Conservation (phyloP, 1,140 invertebrate species). For the Liolophura sinensis region DNA sequence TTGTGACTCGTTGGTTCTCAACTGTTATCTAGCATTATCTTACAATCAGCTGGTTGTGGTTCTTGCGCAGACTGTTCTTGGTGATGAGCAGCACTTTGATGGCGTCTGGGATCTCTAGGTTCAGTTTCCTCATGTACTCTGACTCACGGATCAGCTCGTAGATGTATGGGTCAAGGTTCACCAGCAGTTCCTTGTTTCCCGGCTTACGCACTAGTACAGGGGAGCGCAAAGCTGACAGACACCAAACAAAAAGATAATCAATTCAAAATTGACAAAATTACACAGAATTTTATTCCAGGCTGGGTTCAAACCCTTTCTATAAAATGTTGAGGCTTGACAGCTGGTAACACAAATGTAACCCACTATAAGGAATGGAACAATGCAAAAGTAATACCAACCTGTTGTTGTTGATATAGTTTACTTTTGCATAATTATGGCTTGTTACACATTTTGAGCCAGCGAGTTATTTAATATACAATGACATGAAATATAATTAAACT, state of each 20-base stretch:
- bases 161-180: conserved; percentile 54
- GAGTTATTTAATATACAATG: too few relatives aligned
- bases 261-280: background rate
- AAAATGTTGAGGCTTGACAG: too few relatives aligned
- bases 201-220: conserved; percentile 45
- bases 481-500: too few relatives aligned
- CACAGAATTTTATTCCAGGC: background rate
- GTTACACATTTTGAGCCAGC: too few relatives aligned
- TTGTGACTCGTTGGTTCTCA: too few relatives aligned
- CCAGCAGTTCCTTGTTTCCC: conserved; percentile 37
- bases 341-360: too few relatives aligned
- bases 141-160: conserved; percentile 75
- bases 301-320: background rate
- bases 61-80: conserved; percentile 62
- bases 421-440: too few relatives aligned
- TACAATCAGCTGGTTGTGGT: conserved; percentile 79
- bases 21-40: conserved; percentile 1
- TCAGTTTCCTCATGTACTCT: conserved; percentile 81
- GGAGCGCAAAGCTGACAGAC: conserved; percentile 42
- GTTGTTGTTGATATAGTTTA: too few relatives aligned
- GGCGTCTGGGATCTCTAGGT: conserved; percentile 79
- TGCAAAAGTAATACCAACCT: too few relatives aligned
- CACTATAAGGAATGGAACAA: too few relatives aligned
- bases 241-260: background rate
- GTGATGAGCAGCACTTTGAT: conserved; percentile 78